Conservation (phyloP, 2,113 vertebrate genomes). For the Noturus placidus region DNA sequence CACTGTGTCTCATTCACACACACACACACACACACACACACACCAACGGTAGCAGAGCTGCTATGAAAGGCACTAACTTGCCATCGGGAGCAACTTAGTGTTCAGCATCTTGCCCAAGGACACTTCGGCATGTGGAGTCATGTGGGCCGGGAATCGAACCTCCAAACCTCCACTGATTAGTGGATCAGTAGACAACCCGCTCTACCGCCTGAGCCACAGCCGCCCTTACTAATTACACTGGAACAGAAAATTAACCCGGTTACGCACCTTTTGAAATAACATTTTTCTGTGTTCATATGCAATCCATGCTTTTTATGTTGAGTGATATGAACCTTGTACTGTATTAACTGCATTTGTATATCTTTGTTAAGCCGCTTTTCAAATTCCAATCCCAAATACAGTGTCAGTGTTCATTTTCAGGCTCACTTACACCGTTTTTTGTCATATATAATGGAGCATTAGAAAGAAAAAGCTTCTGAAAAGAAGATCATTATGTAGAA, state of each 20-base stretch:
- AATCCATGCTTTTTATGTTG: background rate
- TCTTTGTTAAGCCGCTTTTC: background rate
- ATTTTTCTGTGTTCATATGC: background rate
- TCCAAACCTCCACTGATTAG: no score
- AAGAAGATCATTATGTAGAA: background rate
- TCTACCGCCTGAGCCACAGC: no score
- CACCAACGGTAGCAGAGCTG: no score
- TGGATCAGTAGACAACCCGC: no score
- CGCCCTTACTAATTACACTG: no score
- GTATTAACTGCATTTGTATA: background rate
- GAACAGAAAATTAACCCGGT: background rate
- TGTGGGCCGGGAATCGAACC: no score
- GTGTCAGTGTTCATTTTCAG: background rate
- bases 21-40: no score
- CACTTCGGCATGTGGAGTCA: no score
- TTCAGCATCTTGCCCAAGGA: no score
- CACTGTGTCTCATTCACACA: no score
- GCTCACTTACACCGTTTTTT: conserved; percentile 3
- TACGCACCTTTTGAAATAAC: background rate
- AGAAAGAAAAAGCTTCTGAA: background rate
- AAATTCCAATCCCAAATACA: background rate
- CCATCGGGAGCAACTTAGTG: no score
- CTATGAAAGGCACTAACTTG: no score
- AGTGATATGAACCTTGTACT: background rate
- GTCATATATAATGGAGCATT: background rate